Conservation (phyloP, 35 echinoderm and acorn worm genomes). For the Heliocidaris tuberculata region DNA sequence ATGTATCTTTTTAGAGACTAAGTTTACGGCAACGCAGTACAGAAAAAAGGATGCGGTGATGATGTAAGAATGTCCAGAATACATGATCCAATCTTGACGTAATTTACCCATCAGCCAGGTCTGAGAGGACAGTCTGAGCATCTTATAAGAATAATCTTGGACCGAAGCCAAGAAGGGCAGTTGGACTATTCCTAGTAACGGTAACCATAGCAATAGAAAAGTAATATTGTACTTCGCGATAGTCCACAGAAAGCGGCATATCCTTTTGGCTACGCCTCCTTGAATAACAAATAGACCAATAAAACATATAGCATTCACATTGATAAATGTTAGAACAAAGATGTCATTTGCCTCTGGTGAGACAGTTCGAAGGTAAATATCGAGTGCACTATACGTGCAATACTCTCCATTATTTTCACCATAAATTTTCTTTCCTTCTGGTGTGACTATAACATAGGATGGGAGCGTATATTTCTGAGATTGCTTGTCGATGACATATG, state of each 20-base stretch:
- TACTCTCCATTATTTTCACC: slow-evolving; percentile 74
- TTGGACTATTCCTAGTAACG: slow-evolving; percentile 77
- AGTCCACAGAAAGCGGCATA: slow-evolving; percentile 75
- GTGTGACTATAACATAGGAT: slow-evolving; percentile 67
- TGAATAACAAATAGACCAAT: slow-evolving; percentile 77
- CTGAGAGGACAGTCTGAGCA: slow-evolving; percentile 46
- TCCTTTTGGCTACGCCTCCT: slow-evolving; percentile 77
- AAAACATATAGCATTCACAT: slow-evolving; percentile 81
- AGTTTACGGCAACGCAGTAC: slow-evolving; percentile 54
- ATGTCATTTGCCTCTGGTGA: slow-evolving; percentile 90
- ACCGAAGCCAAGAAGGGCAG: slow-evolving; percentile 55
- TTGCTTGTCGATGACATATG: not conserved
- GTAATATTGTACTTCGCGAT: slow-evolving; percentile 77
- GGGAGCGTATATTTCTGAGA: slow-evolving; percentile 28
- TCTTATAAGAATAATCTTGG: slow-evolving; percentile 59
- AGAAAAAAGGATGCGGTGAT: slow-evolving; percentile 52
- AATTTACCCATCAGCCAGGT: slow-evolving; percentile 57
- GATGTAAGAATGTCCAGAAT: slow-evolving; percentile 47
- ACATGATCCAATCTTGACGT: slow-evolving; percentile 74
- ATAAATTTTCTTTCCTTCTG: slow-evolving; percentile 62
- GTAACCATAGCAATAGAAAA: slow-evolving; percentile 76
- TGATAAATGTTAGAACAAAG: slow-evolving; percentile 68
- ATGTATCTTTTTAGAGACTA: slow-evolving; percentile 54
- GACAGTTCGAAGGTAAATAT: slow-evolving; percentile 67
- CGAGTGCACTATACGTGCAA: slow-evolving; percentile 59